Evolutionary conservation across 2,113 vertebrate species (phyloP), one percentile per base, ranked within the genome.

Genomic region (Henicopernis longicauda): DNA sequence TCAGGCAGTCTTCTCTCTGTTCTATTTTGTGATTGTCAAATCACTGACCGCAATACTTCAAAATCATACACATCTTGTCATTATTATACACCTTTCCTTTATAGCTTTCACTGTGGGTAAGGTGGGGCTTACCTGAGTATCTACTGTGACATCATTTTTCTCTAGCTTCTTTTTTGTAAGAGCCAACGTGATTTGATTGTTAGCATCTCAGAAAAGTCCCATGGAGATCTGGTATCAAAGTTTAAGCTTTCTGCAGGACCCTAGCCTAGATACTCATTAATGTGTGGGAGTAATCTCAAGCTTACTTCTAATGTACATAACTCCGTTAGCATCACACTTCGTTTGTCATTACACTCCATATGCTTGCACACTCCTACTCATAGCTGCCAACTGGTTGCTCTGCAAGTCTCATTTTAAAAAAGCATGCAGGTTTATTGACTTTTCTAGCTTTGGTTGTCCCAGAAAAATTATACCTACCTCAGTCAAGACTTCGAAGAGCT

Each of bases 301-400:
- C 77, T 90, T 61, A 66, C 57, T 90, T 63, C 92, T 93, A 52
- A 86, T 26, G 69, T 78, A 50, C 89, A 57, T 26, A 81, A 95
- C 95, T 92, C 71, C 0, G 23, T 54, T 89, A 95, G 65, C 82
- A 92, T 62, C 86, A 72, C 93, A 61, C 50, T 85, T 19, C 73
- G 45, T 82, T 18, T 96, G 95, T 89, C 89, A 94, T 79, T 85
- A 36, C 87, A 65, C 93, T 80, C 95, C 95, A 92, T 92, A 95
- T 95, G 92, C 45, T 94, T 95, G 86, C 80, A 65, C 31, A 95
- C 95, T 92, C 95, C 96, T 76, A 95, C 96, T 92, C 96, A 74
- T 3, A 93, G 72, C 66, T 95, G 77, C 95, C 95, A 96, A 94
- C 83, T 79, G 83, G 91, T 94, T 92, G 82, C 58, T 95, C 82